These are phyloP conservation scores for Brachionus asplanchnoidis DNA, from an alignment of 1,140 invertebrate species.

Conservation along the genomic window DNA sequence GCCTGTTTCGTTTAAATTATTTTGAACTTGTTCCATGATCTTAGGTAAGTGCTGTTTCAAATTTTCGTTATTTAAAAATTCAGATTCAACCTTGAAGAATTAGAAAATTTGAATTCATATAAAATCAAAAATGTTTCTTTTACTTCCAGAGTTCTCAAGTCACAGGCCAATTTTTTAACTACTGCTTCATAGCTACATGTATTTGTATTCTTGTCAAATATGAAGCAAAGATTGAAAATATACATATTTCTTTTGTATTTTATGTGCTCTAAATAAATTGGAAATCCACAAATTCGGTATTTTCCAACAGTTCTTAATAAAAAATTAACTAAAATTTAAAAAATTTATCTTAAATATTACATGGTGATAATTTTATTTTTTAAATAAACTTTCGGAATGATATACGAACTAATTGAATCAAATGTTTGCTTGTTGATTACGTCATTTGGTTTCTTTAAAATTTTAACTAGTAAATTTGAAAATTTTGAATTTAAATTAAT, in stretches of 20 bases:
- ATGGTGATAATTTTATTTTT: slow-evolving; percentile 39
- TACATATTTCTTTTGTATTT: slow-evolving; percentile 88
- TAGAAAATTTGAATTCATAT: not conserved
- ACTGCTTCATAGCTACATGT: slow-evolving; percentile 86
- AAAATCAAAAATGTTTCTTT: slow-evolving; percentile 5
- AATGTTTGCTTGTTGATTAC: slow-evolving; percentile 27
- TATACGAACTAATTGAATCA: slow-evolving; percentile 18
- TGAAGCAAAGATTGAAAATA: slow-evolving; percentile 91
- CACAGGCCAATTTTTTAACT: slow-evolving; percentile 84
- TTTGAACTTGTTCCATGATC: slow-evolving; percentile 70
- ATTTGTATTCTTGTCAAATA: slow-evolving; percentile 74
- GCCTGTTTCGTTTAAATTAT: slow-evolving; percentile 70
- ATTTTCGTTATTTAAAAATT: slow-evolving; percentile 68
- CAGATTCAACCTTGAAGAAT: slow-evolving; percentile 52
- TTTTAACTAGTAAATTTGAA: not conserved
- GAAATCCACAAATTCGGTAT: slow-evolving; percentile 65
- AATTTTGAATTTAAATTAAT: not conserved
- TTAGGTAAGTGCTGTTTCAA: slow-evolving; percentile 63
- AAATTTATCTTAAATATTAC: not conserved
- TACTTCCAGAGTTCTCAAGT: slow-evolving; percentile 67
- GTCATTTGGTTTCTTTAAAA: not conserved
- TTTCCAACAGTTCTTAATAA: not conserved
- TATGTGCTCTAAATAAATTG: slow-evolving; percentile 77
- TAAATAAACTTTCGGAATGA: slow-evolving; percentile 1
- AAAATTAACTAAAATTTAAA: not conserved